These are phyloP conservation scores for Brevimyrus niger DNA, from an alignment of 2,113 vertebrate species.

Conservation along the genomic window DNA sequence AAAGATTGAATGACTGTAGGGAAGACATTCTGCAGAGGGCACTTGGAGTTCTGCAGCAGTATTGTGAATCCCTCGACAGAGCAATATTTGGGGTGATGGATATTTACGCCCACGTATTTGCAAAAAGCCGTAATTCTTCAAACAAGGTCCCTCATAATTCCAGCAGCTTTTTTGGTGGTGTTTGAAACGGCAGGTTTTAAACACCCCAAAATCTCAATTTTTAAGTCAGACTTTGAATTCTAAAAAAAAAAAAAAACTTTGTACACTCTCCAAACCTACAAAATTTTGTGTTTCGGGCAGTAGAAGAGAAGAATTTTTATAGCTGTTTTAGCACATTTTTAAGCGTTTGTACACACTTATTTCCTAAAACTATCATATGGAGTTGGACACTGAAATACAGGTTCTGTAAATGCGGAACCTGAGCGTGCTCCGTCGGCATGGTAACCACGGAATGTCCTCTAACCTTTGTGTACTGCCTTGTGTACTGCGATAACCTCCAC, in stretches of 20 bases:
- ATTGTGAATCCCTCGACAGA: neutral
- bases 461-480: constrained; percentile 31
- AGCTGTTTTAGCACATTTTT: constrained; percentile 11
- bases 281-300: neutral
- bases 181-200: neutral
- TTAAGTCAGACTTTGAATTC: neutral
- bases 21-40: neutral
- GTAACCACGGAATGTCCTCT: constrained; percentile 26
- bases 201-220: neutral
- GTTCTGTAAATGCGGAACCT: constrained; percentile 15
- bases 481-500: constrained; percentile 13
- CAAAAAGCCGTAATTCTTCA: constrained; percentile 38
- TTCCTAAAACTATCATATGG: constrained; percentile 33
- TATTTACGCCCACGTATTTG: constrained; percentile 25
- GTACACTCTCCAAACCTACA: neutral
- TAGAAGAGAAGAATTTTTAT: neutral
- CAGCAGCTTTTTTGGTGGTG: neutral
- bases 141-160: constrained; percentile 37
- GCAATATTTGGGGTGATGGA: neutral
- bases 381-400: neutral
- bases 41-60: neutral
- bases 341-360: constrained; percentile 29
- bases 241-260: neutral
- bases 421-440: constrained; percentile 25
- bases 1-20: neutral